Base-by-base conservation (phyloP, 92 coral and sea anemone species). In the Desmophyllum pertusum region DNA sequence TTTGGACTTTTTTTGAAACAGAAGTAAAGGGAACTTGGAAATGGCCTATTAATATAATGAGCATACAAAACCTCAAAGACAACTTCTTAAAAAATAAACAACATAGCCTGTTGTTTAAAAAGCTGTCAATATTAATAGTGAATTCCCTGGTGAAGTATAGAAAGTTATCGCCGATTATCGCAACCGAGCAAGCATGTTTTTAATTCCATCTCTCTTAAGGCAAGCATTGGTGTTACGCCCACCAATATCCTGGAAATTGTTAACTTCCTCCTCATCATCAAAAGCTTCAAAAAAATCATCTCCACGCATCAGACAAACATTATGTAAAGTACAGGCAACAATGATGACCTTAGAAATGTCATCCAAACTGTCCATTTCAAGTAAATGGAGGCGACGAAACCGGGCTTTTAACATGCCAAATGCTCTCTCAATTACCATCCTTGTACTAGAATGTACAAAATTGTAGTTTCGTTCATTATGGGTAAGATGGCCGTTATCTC, bases 371-470 rank as follows among this genome's bases (percentile, higher is more conserved):
- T 70, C 75, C 75, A 70, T 70, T 70, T n/a, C 75, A 70, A 70
- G 59, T 55, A 70, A 78, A 50, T 61, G 38, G 70, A 83, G 59
- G n/a, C 63, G 43, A 55, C 63, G 50, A 84, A 84, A 41, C 67
- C 52, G 25, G 27, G 68, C 87, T 76, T 84, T 84, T 79, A 84
- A 76, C 70, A 74, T 61, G 46, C 81, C 80, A 62, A 83, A 83
- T 61, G 81, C 87, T 75, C 81, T 83, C 41, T 74, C 67, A 51
- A 73, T 83, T 33, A 84, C 81, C 87, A 75, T 84, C 63, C 81
- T 84, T 63, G 76, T 84, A 62, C 81, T 75, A 30, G 87, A 84
- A 36, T 84, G 76, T 31, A 84, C 51, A 64, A 75, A 84, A 45
- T 84, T 84, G 65, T 75, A 84, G 51, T 65, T 40, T 21, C 68